These are phyloP conservation scores for Conops quadrifasciatus DNA, from an alignment of 2,888 invertebrate species.

Conservation along the genomic window DNA sequence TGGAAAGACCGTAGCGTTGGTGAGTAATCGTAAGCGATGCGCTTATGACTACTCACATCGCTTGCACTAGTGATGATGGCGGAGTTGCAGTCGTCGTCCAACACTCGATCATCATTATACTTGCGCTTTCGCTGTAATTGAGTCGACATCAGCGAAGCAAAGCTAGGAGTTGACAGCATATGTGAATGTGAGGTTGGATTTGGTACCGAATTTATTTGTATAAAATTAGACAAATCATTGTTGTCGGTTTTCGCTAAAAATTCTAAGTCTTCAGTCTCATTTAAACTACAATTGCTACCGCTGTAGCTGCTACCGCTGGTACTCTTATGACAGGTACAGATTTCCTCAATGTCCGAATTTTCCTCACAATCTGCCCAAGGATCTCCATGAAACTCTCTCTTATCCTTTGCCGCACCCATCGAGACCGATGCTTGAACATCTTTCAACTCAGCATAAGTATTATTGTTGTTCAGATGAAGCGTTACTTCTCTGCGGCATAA, in stretches of 20 bases:
- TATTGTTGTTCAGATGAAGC: constrained; percentile 32
- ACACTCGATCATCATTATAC: constrained; percentile 58
- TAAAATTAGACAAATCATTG: constrained; percentile 56
- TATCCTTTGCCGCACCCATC: constrained; percentile 22
- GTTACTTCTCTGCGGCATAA: constrained; percentile 31
- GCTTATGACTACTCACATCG: constrained; percentile 57
- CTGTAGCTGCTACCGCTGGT: constrained; percentile 51
- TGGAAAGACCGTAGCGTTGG: constrained; percentile 58
- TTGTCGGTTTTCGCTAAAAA: constrained; percentile 47
- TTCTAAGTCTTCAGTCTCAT: constrained; percentile 56
- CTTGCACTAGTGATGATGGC: constrained; percentile 42
- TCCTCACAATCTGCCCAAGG: constrained; percentile 65
- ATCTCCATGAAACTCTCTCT: constrained; percentile 47
- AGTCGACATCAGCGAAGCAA: constrained; percentile 35
- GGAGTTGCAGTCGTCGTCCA: constrained; percentile 52
- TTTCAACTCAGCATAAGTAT: constrained; percentile 39
- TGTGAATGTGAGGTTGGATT: constrained; percentile 47
- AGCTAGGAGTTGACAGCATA: constrained; percentile 38
- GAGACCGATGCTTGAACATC: constrained; percentile 36
- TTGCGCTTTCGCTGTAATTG: constrained; percentile 62
- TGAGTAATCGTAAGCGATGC: constrained; percentile 63
- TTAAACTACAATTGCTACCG: constrained; percentile 56
- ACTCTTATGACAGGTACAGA: constrained; percentile 63
- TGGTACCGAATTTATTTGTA: constrained; percentile 56
- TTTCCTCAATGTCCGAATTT: constrained; percentile 62